Percentiles rank a stretch among this genome's conserved stretches.
phyloP scores from a whole-genome alignment of 2,797 vertebrate genomes.

The Mus caroli region DNA sequence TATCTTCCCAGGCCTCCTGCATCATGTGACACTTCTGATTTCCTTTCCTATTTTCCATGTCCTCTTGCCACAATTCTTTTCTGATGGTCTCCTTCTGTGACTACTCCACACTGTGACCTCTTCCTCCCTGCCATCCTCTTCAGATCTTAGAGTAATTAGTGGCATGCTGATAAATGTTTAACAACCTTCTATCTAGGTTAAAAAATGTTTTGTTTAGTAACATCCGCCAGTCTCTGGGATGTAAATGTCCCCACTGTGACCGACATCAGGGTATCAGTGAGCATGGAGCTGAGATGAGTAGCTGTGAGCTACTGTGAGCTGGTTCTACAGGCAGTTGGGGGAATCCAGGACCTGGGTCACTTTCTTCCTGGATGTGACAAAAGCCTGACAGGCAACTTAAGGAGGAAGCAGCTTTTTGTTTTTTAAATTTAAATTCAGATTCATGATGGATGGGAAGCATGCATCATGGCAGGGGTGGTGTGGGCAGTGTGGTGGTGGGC shows the following conservation, averaged over 20 bases:
- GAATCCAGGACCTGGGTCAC: no score
- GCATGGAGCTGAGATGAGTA: no score
- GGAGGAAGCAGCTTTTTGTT: background rate
- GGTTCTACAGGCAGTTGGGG: fast-evolving
- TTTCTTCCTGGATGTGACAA: background rate
- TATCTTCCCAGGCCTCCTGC: background rate
- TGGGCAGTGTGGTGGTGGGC: background rate
- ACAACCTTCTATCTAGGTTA: background rate
- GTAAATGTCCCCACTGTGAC: background rate
- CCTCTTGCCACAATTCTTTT: background rate
- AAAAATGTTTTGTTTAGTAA: background rate
- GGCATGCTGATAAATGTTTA: background rate
- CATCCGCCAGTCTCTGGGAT: background rate
- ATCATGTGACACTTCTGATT: background rate
- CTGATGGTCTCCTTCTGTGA: background rate
- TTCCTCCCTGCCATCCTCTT: background rate
- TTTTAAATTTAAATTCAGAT: background rate
- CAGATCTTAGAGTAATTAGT: background rate
- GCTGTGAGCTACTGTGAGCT: background rate
- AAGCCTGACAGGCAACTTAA: background rate
- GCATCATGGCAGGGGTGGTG: background rate
- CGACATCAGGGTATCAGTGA: background rate
- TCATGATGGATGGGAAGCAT: background rate
- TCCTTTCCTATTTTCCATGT: background rate
- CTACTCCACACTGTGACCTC: background rate